Conservation (phyloP, 1,140 invertebrate species). For the Sweltsa coloradensis region DNA sequence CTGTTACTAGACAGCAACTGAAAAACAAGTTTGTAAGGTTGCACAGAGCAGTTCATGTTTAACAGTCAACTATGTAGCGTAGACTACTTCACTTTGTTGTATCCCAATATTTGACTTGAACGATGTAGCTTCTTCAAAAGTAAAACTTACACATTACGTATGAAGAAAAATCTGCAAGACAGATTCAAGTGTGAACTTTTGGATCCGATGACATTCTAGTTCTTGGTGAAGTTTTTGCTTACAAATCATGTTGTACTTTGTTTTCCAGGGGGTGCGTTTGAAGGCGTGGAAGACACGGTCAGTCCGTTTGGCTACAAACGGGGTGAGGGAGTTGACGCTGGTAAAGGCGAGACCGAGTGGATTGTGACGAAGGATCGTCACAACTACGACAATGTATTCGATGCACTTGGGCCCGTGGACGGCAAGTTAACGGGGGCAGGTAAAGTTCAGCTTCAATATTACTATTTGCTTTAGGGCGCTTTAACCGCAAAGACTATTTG, state of each 20-base stretch:
- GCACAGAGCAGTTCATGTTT: too few relatives aligned
- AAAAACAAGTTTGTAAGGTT: too few relatives aligned
- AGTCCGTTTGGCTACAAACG: slow-evolving; percentile 93
- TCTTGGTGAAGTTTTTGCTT: neutral
- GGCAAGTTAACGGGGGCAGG: slow-evolving; percentile 90
- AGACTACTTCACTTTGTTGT: too few relatives aligned
- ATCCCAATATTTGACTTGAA: too few relatives aligned
- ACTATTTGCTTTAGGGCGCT: neutral
- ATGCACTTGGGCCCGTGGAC: slow-evolving; percentile 72
- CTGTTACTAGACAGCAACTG: too few relatives aligned
- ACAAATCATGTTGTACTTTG: slow-evolving; percentile 9
- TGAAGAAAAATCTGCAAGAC: too few relatives aligned
- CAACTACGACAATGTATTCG: slow-evolving; percentile 82
- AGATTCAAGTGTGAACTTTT: too few relatives aligned
- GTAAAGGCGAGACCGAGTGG: slow-evolving; percentile 91
- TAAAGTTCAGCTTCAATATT: slow-evolving; percentile 29
- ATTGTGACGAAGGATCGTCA: slow-evolving; percentile 82
- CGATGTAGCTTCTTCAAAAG: too few relatives aligned
- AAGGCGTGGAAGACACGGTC: slow-evolving; percentile 71
- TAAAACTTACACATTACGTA: too few relatives aligned
- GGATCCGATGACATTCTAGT: too few relatives aligned
- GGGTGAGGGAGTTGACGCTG: slow-evolving; percentile 94
- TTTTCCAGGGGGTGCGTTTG: slow-evolving; percentile 75
- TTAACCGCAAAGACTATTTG: too few relatives aligned
- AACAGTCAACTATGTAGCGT: too few relatives aligned